Conservation (phyloP, 1,140 invertebrate species). For the Drosophila jambulina region DNA sequence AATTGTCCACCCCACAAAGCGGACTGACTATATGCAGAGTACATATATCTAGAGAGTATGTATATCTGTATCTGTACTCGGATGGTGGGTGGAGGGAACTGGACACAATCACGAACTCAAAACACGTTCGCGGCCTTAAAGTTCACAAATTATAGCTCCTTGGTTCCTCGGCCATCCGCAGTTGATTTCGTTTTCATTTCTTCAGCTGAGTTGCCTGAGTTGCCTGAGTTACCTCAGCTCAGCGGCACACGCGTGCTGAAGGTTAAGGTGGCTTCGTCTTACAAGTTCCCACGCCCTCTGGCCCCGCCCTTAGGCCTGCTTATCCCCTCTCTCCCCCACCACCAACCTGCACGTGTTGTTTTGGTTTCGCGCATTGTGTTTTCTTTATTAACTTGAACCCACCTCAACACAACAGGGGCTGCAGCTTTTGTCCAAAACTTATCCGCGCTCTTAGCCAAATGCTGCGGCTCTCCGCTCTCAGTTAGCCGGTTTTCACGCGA, state of each 20-base stretch:
- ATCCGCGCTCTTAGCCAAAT: constrained; percentile 25
- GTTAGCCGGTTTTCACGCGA: constrained; percentile 27
- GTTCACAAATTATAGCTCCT: constrained; percentile 46
- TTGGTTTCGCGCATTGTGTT: constrained; percentile 39
- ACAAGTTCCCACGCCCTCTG: constrained; percentile 38
- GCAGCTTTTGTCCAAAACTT: constrained; percentile 28
- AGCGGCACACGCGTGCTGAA: constrained; percentile 55
- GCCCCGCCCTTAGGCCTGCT: background rate
- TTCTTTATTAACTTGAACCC: constrained; percentile 12
- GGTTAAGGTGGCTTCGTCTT: constrained; percentile 49
- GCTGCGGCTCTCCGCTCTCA: constrained; percentile 14
- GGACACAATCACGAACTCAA: constrained; percentile 48
- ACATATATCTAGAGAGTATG: background rate
- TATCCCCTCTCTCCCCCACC: background rate
- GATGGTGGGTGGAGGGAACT: constrained; percentile 21
- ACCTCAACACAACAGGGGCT: constrained; percentile 14
- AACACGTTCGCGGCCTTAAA: constrained; percentile 66
- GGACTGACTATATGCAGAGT: background rate
- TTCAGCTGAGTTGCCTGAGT: constrained; percentile 6
- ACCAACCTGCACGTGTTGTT: constrained; percentile 44
- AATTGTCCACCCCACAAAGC: constrained; percentile 22
- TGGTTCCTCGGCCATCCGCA: constrained; percentile 17
- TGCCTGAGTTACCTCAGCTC: constrained; percentile 20
- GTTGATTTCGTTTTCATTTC: constrained; percentile 51
- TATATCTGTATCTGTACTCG: background rate